Base-by-base conservation (phyloP, 1,140 invertebrate genomes). In the Zaprionus davidi region DNA sequence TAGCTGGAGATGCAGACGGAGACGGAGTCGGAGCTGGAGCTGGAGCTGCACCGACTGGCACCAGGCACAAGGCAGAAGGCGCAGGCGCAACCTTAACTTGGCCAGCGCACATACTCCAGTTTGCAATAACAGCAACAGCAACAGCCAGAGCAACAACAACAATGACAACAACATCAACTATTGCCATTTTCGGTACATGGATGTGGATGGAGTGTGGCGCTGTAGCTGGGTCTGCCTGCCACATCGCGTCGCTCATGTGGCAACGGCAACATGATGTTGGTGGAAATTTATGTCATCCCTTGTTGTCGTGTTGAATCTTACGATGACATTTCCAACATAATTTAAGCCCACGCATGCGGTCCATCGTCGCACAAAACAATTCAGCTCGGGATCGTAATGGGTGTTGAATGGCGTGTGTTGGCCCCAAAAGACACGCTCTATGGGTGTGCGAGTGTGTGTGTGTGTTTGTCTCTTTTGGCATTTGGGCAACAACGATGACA, bases 231-330 rank as follows among this genome's bases (percentile, higher is more conserved):
- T 63, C 60, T 64, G 75, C 31, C 64, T 69, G 75, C 24, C 71
- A 49, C 72, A 76, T 86, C 82, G 74, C 72, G 79, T 85, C 82
- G 74, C 73, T 65, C 77, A 59, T 81, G 77, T 76, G 71, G 64
- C 64, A 84, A 74, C 74, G 69, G 65, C 65, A 67, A 79, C 83
- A 92, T 80, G 80, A 86, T 91, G 90, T 92, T 91, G 90, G 91
- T 92, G 91, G 91, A 92, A 92, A 92, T 92, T 92, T 92, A 92
- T 92, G 91, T 92, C 91, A 92, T 91, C 90, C 86, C 91, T 92
- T 92, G 87, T 92, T 92, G 91, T 92, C 91, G 91, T 90, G 88
- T 92, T 91, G 91, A 90, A 92, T 92, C 88, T 92, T 92, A 92
- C 88, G 91, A 92, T 92, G 91, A 92, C 91, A 92, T 92, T 92